Conservation (phyloP, 2,888 invertebrate genomes). For the Apoda limacodes region DNA sequence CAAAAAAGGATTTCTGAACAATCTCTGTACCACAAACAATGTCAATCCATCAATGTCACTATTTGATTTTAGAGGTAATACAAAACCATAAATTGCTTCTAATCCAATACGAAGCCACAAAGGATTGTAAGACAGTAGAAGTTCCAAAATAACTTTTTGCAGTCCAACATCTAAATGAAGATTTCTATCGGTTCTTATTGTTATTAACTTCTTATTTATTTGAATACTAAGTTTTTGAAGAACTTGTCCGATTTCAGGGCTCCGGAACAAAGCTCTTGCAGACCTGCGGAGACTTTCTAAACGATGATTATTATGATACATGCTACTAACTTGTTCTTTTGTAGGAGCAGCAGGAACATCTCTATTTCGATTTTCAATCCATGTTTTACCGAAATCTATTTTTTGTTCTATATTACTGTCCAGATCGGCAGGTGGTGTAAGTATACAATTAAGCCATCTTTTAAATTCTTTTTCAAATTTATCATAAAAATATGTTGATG, state of each 20-base stretch:
- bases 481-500: constrained; percentile 73
- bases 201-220: constrained; percentile 80
- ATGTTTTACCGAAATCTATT: constrained; percentile 79
- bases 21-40: constrained; percentile 79
- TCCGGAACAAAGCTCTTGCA: constrained; percentile 74
- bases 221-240: constrained; percentile 76
- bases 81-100: constrained; percentile 84
- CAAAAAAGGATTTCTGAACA: constrained; percentile 82
- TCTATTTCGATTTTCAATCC: constrained; percentile 78
- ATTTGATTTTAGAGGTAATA: constrained; percentile 80
- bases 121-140: constrained; percentile 88
- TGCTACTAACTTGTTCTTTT: constrained; percentile 76
- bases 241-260: constrained; percentile 71
- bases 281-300: constrained; percentile 75
- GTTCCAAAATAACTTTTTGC: constrained; percentile 79
- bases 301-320: constrained; percentile 75
- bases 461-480: constrained; percentile 78
- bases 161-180: constrained; percentile 86
- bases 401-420: constrained; percentile 72
- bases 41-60: constrained; percentile 83
- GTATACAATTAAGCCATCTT: constrained; percentile 82
- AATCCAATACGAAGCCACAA: constrained; percentile 90
- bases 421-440: constrained; percentile 80
- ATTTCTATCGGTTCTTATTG: constrained; percentile 81
- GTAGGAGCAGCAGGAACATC: constrained; percentile 76